These are phyloP conservation scores for Paedocypris sp. DNA, from an alignment of 2,113 vertebrate genomes.

Conservation along the genomic window DNA sequence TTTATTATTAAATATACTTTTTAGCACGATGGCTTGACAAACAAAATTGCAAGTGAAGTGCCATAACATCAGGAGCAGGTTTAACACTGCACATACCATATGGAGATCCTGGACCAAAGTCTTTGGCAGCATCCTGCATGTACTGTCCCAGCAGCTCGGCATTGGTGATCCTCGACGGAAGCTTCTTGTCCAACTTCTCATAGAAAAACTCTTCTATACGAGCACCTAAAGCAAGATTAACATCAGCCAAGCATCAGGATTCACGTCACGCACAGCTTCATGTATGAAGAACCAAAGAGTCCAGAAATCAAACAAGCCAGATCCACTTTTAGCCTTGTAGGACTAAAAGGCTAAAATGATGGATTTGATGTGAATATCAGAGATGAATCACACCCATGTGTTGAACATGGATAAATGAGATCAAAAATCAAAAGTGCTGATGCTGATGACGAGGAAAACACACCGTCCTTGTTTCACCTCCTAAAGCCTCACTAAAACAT, in stretches of 20 bases:
- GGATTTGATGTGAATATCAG: background rate
- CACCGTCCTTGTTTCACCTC: too few relatives aligned
- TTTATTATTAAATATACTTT: too few relatives aligned
- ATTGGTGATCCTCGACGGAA: slow-evolving; percentile 66
- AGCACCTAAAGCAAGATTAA: slow-evolving; percentile 45
- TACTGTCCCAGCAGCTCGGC: slow-evolving; percentile 74
- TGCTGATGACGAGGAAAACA: too few relatives aligned
- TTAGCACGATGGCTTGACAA: too few relatives aligned
- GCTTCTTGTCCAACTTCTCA: slow-evolving; percentile 78
- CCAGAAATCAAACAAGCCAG: background rate
- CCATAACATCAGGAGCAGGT: too few relatives aligned
- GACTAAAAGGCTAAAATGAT: background rate
- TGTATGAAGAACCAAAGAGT: too few relatives aligned
- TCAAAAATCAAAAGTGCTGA: too few relatives aligned
- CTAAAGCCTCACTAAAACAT: too few relatives aligned
- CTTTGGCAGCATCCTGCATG: slow-evolving; percentile 66
- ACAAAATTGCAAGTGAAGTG: too few relatives aligned
- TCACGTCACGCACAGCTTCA: too few relatives aligned
- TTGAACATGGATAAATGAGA: too few relatives aligned
- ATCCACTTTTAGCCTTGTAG: too few relatives aligned
- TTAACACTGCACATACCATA: slow-evolving; percentile 61
- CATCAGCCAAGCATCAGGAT: background rate
- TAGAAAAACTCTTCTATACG: slow-evolving; percentile 83
- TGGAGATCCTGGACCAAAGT: slow-evolving; percentile 68
- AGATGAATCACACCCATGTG: background rate